Conservation (phyloP, 2,113 vertebrate genomes). For the Pygoscelis antarcticus region DNA sequence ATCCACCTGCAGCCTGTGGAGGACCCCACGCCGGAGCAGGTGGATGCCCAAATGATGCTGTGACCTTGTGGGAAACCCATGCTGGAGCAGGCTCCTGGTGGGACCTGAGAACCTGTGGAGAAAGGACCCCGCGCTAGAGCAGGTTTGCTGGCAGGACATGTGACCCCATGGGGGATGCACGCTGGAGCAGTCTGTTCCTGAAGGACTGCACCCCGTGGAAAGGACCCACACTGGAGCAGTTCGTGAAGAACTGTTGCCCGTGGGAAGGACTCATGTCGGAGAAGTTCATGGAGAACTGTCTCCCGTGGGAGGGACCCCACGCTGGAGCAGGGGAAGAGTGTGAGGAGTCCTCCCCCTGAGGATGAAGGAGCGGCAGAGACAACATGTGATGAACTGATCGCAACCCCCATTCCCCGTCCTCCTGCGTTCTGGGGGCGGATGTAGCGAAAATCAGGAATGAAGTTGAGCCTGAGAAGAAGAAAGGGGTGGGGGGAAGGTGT, state of each 20-base stretch:
- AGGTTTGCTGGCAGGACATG: not conserved
- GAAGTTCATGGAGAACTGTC: not conserved
- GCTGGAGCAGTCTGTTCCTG: not conserved
- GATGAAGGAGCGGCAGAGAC: not conserved
- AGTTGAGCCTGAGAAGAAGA: not conserved
- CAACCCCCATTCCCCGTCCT: not conserved
- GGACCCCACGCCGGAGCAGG: not conserved
- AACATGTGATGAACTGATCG: not conserved
- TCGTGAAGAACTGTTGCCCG: rapidly evolving
- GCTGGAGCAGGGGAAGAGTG: not conserved
- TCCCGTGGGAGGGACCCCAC: not conserved
- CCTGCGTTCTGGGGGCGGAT: not conserved
- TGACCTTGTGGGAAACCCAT: not conserved
- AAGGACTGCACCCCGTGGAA: not conserved
- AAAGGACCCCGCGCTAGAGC: not conserved
- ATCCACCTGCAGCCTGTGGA: not conserved
- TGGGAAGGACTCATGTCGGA: not conserved
- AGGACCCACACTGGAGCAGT: not conserved
- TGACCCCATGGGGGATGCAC: not conserved
- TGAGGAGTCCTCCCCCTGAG: not conserved
- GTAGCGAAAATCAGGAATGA: not conserved
- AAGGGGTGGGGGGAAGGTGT: not conserved
- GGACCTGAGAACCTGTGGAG: not conserved
- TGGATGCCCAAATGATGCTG: not conserved
- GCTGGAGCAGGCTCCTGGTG: not conserved